Conservation (phyloP, 2,113 vertebrate species). For the Varanus salvator region DNA sequence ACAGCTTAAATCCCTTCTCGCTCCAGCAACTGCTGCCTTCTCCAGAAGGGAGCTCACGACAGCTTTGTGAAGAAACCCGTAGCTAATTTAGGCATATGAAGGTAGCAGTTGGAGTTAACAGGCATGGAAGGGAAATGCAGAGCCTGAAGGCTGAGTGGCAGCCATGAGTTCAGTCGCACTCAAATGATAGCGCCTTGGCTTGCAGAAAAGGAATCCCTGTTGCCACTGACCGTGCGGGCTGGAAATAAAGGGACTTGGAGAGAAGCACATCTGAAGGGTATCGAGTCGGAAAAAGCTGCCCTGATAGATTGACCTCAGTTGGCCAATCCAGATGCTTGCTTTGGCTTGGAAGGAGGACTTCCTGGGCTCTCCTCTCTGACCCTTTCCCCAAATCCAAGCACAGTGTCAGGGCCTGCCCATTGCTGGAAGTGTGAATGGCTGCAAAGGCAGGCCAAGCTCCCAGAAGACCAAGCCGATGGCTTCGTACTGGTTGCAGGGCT, state of each 20-base stretch:
- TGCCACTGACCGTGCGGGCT: not conserved
- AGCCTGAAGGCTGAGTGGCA: conserved; percentile 38
- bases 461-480: not conserved
- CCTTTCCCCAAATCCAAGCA: not conserved
- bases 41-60: not conserved
- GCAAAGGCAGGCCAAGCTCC: not conserved
- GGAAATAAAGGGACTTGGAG: too few species aligned
- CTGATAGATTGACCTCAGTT: too few species aligned
- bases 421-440: not conserved
- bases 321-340: not conserved
- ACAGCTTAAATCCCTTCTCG: not conserved
- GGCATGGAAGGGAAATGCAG: conserved; percentile 30
- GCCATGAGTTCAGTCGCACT: conserved; percentile 37
- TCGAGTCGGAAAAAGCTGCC: too few species aligned
- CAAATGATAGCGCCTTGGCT: conserved; percentile 35
- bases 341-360: not conserved
- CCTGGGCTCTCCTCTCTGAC: not conserved
- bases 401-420: not conserved
- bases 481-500: not conserved
- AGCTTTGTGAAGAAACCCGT: not conserved
- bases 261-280: too few species aligned
- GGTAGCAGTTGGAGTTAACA: not conserved
- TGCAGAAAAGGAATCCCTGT: conserved; percentile 16
- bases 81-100: conserved; percentile 1
- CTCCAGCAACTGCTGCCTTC: not conserved